Base-by-base conservation (phyloP, 2,113 vertebrate species). In the Elanoides forficatus region DNA sequence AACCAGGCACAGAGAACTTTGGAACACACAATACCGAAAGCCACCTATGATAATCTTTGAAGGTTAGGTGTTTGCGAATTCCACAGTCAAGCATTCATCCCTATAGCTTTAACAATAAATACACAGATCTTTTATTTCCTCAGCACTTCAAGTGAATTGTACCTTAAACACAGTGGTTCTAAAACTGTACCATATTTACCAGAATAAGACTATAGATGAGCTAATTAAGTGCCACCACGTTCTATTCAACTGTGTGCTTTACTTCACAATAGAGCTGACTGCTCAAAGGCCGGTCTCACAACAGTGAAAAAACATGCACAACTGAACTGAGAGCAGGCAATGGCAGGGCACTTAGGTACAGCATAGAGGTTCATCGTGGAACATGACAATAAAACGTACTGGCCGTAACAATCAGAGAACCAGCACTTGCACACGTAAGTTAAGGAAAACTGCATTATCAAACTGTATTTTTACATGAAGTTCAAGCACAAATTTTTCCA, bases 1-100 rank as follows among this genome's bases (percentile, higher is more conserved):
- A 97, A 92, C 82, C 74, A 98, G 93, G 90, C 90, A 97, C 95
- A 97, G 63, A 93, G 50, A 95, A 97, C 68, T 97, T 97, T 70
- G 93, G 81, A 98, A 93, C 89, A 97, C 71, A 94, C 81, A 96
- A 75, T 86, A 97, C 16, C 43, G 15, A 92, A 96, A 96, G 70
- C 52, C 84, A 96, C 38, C 95, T 86, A 79, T 25, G 68, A 91
- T 58, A 30, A 80, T 53, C 75, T 65, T 89, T 92, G 59, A 71
- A 95, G 85, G 88, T 67, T 63, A 88, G 71, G 92, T 45, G 73
- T 76, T 91, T 81, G 66, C 65, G 90, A 12, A 90, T 91, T 86
- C 60, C 65, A 85, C 75, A 95, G 91, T 70, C 86, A 95, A 96
- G 75, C 78, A 95, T 50, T 97, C 21, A 0, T 66, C 75, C 84